Percentiles rank a stretch among this genome's conserved stretches.
Conservation (phyloP, 1,140 invertebrate species). For the Stegodyphus mimosarum region DNA sequence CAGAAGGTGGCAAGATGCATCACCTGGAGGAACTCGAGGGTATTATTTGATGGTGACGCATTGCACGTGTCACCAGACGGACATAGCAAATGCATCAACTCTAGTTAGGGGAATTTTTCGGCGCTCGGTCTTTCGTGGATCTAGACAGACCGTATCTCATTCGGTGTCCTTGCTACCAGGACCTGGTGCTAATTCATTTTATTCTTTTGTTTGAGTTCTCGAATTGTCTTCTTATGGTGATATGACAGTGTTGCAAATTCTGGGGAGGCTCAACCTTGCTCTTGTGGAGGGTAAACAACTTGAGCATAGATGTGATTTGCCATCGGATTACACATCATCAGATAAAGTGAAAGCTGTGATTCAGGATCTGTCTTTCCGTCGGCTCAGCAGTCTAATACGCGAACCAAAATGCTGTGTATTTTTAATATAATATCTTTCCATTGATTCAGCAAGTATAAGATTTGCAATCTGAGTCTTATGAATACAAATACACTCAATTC, state of each 20-base stretch:
- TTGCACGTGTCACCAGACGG: constrained; percentile 36
- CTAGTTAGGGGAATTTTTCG: constrained; percentile 28
- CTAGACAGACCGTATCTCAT: constrained; percentile 27
- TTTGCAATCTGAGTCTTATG: too few species aligned
- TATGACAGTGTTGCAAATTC: constrained; percentile 34
- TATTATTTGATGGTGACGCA: constrained; percentile 47
- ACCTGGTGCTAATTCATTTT: constrained; percentile 48
- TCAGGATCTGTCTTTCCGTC: neutral
- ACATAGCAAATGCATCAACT: constrained; percentile 41
- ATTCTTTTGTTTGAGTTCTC: constrained; percentile 16
- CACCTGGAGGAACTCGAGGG: constrained; percentile 41
- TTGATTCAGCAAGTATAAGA: too few species aligned
- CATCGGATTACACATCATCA: constrained; percentile 42
- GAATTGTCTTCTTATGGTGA: neutral
- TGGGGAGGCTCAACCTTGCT: too few species aligned
- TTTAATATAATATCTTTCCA: too few species aligned
- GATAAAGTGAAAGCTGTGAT: constrained; percentile 27
- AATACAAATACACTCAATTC: too few species aligned
- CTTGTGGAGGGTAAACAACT: neutral
- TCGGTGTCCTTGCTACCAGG: constrained; percentile 22
- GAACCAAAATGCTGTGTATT: too few species aligned
- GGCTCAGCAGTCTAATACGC: too few species aligned
- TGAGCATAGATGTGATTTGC: constrained; percentile 10
- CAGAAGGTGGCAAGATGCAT: constrained; percentile 40
- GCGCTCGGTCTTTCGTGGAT: neutral